Conservation (phyloP, 2,797 vertebrate genomes). For the Spheniscus humboldti region DNA sequence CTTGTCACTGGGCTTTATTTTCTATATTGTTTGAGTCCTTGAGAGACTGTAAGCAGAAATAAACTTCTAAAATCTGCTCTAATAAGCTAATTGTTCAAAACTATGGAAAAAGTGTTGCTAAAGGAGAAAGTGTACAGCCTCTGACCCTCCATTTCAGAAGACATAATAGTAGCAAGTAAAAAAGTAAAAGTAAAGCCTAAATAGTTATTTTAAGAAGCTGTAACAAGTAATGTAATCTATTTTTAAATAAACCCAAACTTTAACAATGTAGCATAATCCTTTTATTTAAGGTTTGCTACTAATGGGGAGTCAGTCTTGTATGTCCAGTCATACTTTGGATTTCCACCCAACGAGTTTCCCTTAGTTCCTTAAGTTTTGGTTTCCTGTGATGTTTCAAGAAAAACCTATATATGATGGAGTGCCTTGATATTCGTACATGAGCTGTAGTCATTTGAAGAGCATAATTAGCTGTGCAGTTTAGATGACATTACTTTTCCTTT, state of each 20-base stretch:
- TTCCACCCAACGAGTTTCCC: background rate
- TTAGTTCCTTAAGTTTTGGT: background rate
- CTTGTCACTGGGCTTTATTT: conserved; percentile 52
- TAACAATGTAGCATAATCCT: background rate
- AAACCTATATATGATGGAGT: background rate
- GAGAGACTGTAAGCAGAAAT: conserved; percentile 29
- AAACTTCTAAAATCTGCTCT: background rate
- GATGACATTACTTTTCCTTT: background rate
- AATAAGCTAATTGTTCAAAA: conserved; percentile 21
- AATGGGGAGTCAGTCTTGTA: background rate
- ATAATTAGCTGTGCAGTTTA: background rate
- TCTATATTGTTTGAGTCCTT: conserved; percentile 22
- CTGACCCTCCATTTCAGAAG: conserved; percentile 50
- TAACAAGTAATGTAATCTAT: background rate
- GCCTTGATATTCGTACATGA: rapidly evolving
- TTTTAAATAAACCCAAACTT: background rate
- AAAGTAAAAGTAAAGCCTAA: background rate
- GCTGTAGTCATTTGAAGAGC: background rate
- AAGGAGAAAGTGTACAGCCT: background rate
- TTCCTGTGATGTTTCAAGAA: background rate
- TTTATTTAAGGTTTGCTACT: background rate
- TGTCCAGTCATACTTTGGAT: background rate
- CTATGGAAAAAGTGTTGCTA: conserved; percentile 25
- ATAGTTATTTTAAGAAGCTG: conserved; percentile 11
- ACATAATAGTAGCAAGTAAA: background rate